Percentiles rank a stretch among this genome's conserved stretches.
Conservation (phyloP, 2,888 invertebrate species). For the Bedellia somnulentella region DNA sequence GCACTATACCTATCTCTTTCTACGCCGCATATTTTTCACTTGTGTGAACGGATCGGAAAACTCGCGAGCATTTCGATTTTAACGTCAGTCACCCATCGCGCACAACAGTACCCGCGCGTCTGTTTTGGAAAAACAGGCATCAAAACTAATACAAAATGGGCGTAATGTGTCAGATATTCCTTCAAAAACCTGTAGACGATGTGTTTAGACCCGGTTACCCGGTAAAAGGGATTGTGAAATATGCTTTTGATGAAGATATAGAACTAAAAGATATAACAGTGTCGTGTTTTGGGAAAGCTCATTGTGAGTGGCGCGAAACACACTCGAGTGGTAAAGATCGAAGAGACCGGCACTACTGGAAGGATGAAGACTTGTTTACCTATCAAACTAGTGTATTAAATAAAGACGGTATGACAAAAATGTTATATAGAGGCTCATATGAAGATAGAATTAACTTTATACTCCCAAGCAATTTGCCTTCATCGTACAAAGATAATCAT, state of each 20-base stretch:
- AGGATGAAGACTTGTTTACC: neutral
- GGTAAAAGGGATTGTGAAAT: slow-evolving; percentile 15
- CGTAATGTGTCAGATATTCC: slow-evolving; percentile 15
- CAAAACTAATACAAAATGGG: slow-evolving; percentile 15
- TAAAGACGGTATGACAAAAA: neutral
- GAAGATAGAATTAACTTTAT: neutral
- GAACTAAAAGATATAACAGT: slow-evolving; percentile 13
- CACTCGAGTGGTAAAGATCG: neutral
- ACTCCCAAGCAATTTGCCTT: slow-evolving; percentile 6
- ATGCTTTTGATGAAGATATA: slow-evolving; percentile 13
- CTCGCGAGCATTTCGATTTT: too few species aligned
- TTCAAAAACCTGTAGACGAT: slow-evolving; percentile 11
- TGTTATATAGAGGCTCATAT: neutral
- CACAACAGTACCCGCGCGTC: too few species aligned
- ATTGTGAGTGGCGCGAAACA: neutral
- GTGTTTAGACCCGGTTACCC: slow-evolving; percentile 12
- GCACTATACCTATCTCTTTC: too few species aligned
- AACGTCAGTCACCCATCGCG: too few species aligned
- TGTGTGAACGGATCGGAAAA: too few species aligned
- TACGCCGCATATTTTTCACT: too few species aligned
- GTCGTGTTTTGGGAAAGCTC: slow-evolving; percentile 14
- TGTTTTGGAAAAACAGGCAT: too few species aligned
- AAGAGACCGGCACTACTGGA: neutral
- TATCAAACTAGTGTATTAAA: neutral
- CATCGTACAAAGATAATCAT: neutral